A percentile compares a stretch with the other conserved stretches of the same genome.
Evolutionary conservation across 2,888 invertebrate genomes (phyloP).

Genomic region (Muscina levida): DNA sequence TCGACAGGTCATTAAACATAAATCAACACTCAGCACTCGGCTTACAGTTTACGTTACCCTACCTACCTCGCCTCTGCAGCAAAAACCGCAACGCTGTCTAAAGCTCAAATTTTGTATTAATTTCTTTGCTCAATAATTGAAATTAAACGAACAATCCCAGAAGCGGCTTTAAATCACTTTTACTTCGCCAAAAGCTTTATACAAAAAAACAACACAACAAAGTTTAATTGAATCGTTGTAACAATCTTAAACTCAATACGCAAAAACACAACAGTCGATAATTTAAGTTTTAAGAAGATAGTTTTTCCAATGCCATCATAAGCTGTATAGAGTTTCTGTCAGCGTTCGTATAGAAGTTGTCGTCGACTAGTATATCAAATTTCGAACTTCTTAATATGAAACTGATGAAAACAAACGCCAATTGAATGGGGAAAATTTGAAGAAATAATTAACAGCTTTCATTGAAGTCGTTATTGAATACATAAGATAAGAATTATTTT

Average conservation of each 20-base stretch:
- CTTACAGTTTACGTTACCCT: too few relatives aligned
- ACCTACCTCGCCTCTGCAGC: too few relatives aligned
- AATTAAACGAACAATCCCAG: too few relatives aligned
- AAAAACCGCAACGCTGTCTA: too few relatives aligned
- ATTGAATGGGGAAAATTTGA: background rate
- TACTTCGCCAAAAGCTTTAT: background rate
- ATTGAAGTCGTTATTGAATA: background rate
- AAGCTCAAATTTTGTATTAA: too few relatives aligned
- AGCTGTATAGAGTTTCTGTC: background rate
- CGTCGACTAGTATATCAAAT: background rate
- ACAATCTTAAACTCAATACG: too few relatives aligned
- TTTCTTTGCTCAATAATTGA: too few relatives aligned
- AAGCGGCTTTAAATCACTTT: background rate
- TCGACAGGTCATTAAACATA: too few relatives aligned
- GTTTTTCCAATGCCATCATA: background rate
- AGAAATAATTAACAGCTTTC: constrained; percentile 23
- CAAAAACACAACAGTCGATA: background rate
- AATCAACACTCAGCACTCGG: too few relatives aligned
- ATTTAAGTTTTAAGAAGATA: constrained; percentile 18
- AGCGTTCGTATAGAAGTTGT: too few relatives aligned
- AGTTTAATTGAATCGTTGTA: background rate
- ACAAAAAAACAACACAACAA: background rate
- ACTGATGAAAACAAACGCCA: background rate
- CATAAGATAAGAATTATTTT: too few relatives aligned
- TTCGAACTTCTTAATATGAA: constrained; percentile 15